A percentile compares a stretch with the other conserved stretches of the same genome.
Conservation (phyloP, 37 sponge, comb jelly and placozoan species). For the Ianthella basta region DNA sequence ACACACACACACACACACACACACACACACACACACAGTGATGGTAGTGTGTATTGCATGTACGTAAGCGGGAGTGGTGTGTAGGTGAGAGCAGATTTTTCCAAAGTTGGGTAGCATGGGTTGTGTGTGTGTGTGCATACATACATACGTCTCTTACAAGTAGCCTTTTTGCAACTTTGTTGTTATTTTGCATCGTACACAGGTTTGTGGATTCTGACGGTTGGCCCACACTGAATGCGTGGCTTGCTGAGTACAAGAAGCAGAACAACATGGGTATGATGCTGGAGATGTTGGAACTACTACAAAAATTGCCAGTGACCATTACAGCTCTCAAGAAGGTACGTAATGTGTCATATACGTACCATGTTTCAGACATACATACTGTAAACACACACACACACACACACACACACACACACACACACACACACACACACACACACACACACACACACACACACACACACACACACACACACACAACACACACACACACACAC, state of each 20-base stretch:
- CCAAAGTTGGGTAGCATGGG: neutral
- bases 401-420: neutral
- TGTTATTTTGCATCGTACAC: neutral
- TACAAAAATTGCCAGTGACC: constrained; percentile 75
- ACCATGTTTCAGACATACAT: no score
- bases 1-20: neutral
- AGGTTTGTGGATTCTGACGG: constrained; percentile 83
- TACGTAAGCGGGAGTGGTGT: neutral
- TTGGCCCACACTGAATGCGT: constrained; percentile 73
- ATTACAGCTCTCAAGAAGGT: constrained; percentile 70
- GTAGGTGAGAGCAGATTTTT: neutral
- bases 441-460: no score
- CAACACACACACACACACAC: no score
- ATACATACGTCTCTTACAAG: neutral
- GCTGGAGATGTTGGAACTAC: constrained; percentile 67
- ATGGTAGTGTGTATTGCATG: neutral
- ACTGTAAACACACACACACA: neutral
- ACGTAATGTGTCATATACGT: neutral
- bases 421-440: no score
- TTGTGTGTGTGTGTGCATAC: neutral
- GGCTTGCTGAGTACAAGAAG: constrained; percentile 80
- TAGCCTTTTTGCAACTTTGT: no score
- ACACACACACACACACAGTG: neutral
- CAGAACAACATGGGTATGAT: constrained; percentile 41
- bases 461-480: no score